These are phyloP conservation scores for Globodera rostochiensis DNA, from an alignment of 1,140 invertebrate species.

Conservation along the genomic window DNA sequence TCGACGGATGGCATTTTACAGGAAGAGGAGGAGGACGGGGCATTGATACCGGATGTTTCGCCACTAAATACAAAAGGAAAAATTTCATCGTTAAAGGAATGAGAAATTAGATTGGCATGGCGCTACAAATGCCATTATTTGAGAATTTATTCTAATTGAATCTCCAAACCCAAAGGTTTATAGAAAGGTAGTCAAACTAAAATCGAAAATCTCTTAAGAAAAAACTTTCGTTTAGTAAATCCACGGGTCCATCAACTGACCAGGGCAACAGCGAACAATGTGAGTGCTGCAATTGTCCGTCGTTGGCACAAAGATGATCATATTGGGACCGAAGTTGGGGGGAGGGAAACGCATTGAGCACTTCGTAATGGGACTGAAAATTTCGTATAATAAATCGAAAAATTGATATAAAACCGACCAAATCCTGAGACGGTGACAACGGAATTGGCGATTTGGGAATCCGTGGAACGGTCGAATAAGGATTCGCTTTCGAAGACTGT, in stretches of 20 bases:
- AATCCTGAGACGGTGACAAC: neutral
- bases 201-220: no score
- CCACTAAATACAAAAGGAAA: no score
- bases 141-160: no score
- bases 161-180: no score
- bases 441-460: neutral
- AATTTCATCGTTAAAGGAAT: no score
- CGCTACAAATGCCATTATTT: no score
- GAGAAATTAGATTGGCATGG: no score
- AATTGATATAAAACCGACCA: neutral
- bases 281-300: neutral
- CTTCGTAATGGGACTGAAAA: conserved; percentile 14
- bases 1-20: no score
- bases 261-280: neutral
- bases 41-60: no score
- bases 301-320: neutral
- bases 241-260: neutral
- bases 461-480: neutral
- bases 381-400: neutral
- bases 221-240: neutral
- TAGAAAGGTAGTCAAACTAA: no score
- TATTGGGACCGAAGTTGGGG: neutral
- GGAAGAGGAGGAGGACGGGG: no score
- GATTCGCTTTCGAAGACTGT: neutral
- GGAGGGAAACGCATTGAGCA: conserved; percentile 13